These are phyloP conservation scores for Zaprionus camerounensis DNA, from an alignment of 1,140 invertebrate genomes.

Conservation along the genomic window DNA sequence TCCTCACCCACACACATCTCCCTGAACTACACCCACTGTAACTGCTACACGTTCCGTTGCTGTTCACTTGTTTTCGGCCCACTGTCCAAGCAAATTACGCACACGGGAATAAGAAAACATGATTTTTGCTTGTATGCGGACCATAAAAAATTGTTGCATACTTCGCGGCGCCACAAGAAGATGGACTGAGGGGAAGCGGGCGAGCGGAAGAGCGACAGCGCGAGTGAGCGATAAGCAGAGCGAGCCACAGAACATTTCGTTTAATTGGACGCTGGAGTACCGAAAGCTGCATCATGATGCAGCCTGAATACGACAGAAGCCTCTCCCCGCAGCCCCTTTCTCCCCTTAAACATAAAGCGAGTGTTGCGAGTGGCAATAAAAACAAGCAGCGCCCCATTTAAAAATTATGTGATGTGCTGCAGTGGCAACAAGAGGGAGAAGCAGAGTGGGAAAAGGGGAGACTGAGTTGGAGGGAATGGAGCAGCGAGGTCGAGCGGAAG, in stretches of 20 bases:
- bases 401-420: slow-evolving; percentile 50
- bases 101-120: slow-evolving; percentile 82
- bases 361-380: slow-evolving; percentile 46
- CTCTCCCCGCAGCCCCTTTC: not conserved
- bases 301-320: slow-evolving; percentile 53
- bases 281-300: slow-evolving; percentile 76
- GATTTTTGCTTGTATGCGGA: slow-evolving; percentile 79
- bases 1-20: not conserved
- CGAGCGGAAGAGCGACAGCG: not conserved
- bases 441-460: not conserved
- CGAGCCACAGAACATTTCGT: slow-evolving; percentile 78
- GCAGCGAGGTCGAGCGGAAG: not conserved
- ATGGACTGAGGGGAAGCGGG: slow-evolving; percentile 40
- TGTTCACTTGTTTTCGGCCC: slow-evolving; percentile 56
- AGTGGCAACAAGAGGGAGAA: slow-evolving; percentile 25
- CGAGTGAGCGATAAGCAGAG: slow-evolving; percentile 35
- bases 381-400: slow-evolving; percentile 53
- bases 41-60: slow-evolving; percentile 3
- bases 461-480: not conserved
- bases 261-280: slow-evolving; percentile 80
- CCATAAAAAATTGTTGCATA: slow-evolving; percentile 80
- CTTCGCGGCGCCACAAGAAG: slow-evolving; percentile 58
- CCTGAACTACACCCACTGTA: slow-evolving; percentile 22
- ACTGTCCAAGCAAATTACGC: slow-evolving; percentile 69
- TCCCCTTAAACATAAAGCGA: slow-evolving; percentile 4